phyloP scores from a whole-genome alignment of 2,888 invertebrate species.

The Drosophila mercatorum region DNA sequence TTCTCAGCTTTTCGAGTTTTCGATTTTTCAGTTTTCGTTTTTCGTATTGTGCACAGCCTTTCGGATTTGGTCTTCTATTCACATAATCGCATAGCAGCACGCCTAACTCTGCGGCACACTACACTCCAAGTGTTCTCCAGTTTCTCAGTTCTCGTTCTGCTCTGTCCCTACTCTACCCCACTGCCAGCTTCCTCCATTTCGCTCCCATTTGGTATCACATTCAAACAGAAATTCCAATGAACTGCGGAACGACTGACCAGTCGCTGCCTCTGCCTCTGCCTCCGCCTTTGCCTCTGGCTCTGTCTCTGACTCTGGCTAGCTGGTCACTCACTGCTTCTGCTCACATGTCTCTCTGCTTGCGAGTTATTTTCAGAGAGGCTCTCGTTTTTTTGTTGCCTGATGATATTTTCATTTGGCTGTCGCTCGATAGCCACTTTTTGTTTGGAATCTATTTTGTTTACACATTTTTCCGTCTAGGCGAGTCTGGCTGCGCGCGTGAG shows the following conservation, averaged over 20 bases:
- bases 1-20: constrained; percentile 4
- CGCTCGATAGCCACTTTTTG: constrained; percentile 37
- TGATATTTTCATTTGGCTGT: constrained; percentile 48
- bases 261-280: constrained; percentile 14
- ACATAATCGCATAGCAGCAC: constrained; percentile 10
- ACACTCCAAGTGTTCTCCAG: constrained; percentile 28
- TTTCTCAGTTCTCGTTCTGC: constrained; percentile 29
- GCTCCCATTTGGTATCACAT: constrained; percentile 46
- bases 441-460: constrained; percentile 45
- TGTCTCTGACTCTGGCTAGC: background rate
- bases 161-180: constrained; percentile 5
- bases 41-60: constrained; percentile 9
- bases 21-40: background rate
- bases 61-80: constrained; percentile 10
- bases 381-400: constrained; percentile 30
- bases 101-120: background rate
- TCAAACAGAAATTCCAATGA: constrained; percentile 56
- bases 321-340: constrained; percentile 26
- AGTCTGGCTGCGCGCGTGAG: constrained; percentile 49
- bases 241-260: constrained; percentile 53
- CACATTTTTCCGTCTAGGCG: constrained; percentile 19
- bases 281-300: constrained; percentile 8
- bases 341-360: background rate
- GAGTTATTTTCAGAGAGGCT: constrained; percentile 12
- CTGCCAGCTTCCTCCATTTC: constrained; percentile 40